Base-by-base conservation (phyloP, 2,797 vertebrate genomes). In the Xerus rutilus region DNA sequence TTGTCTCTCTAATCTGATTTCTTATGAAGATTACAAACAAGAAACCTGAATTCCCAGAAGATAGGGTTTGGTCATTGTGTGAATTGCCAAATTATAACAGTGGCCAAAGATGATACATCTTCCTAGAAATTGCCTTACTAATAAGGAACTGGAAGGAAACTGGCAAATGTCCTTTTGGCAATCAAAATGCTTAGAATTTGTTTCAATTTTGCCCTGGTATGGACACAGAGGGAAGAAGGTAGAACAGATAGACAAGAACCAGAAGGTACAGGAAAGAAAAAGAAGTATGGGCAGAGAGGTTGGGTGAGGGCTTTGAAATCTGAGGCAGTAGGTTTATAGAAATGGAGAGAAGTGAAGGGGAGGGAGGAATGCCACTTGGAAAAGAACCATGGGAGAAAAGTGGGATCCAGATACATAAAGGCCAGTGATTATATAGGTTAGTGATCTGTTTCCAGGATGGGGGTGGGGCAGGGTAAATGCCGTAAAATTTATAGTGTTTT, bases 81-180 rank as follows among this genome's bases (percentile, higher is more conserved):
- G 12, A 39, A 57, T 64, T 86, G 62, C 89, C 47, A 94, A 52
- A 62, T 67, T 52, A 4, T 35, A 94, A 57, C 13, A 23, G 59
- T 70, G 49, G 47, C 78, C 86, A 86, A 81, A 78, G 78, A 83
- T 69, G 78, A 88, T n/a, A 17, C 10, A 23, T 72, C 91, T 96
- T 95, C 94, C 79, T 94, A 93, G 94, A 95, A 93, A 47, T n/a
- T 74, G 49, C 81, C 91, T 92, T 49, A 69, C 45, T 77, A 59
- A 45, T 47, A 86, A 76, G 72, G 43, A 86, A n/a, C 78, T 88
- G 77, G 86, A 95, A 91, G 86, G 86, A 94, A 84, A 32, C 47
- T 84, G 87, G 89, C 76, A 59, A n/a, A 30, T 81, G 59, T 35
- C 78, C 49, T 88, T 78, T 85, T 92, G 91, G 82, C 49, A 69